phyloP scores from a whole-genome alignment of 2,797 vertebrate species.

The Pterois miles region DNA sequence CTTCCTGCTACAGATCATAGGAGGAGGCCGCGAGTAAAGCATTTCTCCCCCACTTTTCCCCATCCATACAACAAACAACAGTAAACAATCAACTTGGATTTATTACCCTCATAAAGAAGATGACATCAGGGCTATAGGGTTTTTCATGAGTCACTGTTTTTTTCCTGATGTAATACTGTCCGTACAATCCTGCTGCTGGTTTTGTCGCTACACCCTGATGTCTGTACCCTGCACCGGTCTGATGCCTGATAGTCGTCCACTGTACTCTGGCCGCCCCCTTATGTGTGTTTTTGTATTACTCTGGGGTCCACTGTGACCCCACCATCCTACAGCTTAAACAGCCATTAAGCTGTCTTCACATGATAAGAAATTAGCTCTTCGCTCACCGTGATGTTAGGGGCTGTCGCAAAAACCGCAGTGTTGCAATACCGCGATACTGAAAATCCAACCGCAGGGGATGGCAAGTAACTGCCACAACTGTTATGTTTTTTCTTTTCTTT shows the following conservation, averaged over 20 bases:
- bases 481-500: too few species aligned
- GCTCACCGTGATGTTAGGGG: too few species aligned
- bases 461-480: too few species aligned
- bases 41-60: too few species aligned
- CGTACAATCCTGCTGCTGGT: slow-evolving; percentile 3
- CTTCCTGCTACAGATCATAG: slow-evolving; percentile 91
- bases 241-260: not conserved
- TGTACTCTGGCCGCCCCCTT: not conserved
- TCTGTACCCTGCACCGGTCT: not conserved
- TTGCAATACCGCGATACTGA: too few species aligned
- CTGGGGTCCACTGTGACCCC: not conserved
- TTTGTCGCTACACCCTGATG: not conserved
- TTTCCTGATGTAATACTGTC: not conserved
- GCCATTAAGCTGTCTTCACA: not conserved
- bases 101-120: not conserved
- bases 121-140: not conserved
- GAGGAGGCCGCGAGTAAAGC: slow-evolving; percentile 77
- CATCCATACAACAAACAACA: not conserved
- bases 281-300: not conserved
- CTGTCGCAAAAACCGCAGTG: too few species aligned
- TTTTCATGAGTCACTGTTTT: not conserved
- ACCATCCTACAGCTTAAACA: not conserved
- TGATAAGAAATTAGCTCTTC: not conserved
- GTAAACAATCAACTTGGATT: not conserved
- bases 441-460: too few species aligned